Evolutionary conservation across 1,140 invertebrate genomes (phyloP).

Genomic region (Anthonomus grandis): DNA sequence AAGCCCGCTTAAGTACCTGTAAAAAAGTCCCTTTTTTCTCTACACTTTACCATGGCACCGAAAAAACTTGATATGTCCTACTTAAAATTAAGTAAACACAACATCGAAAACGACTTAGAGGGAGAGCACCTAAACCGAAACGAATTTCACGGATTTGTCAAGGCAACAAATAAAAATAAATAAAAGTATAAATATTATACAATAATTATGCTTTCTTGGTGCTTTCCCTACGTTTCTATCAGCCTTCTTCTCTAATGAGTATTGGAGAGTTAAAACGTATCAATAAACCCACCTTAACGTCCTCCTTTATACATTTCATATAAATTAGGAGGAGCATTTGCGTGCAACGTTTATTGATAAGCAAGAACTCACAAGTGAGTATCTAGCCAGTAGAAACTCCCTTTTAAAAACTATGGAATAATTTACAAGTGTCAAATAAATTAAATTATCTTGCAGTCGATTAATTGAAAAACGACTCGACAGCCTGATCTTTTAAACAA

Average conservation of each 20-base stretch:
- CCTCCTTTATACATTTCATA: not conserved
- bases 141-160: slow-evolving; percentile 17
- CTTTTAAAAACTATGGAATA: slow-evolving; percentile 40
- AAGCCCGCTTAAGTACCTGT: slow-evolving; percentile 32
- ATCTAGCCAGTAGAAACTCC: slow-evolving; percentile 35
- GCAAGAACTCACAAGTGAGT: slow-evolving; percentile 21
- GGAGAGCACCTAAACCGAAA: slow-evolving; percentile 23
- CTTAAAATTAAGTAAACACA: slow-evolving; percentile 30
- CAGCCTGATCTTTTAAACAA: too few relatives aligned
- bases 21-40: slow-evolving; percentile 6
- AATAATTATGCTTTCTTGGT: slow-evolving; percentile 24
- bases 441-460: too few relatives aligned
- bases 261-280: slow-evolving; percentile 29
- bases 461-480: too few relatives aligned
- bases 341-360: not conserved
- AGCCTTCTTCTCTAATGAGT: slow-evolving; percentile 47
- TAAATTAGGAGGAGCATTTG: not conserved
- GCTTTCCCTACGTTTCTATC: slow-evolving; percentile 32
- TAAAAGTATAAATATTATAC: slow-evolving; percentile 46
- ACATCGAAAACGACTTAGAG: slow-evolving; percentile 21
- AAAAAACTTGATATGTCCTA: slow-evolving; percentile 38
- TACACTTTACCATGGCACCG: slow-evolving; percentile 35
- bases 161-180: slow-evolving; percentile 19
- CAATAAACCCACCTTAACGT: not conserved
- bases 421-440: slow-evolving; percentile 35